phyloP scores from a whole-genome alignment of 2,888 invertebrate genomes.

The Aquatica leii region DNA sequence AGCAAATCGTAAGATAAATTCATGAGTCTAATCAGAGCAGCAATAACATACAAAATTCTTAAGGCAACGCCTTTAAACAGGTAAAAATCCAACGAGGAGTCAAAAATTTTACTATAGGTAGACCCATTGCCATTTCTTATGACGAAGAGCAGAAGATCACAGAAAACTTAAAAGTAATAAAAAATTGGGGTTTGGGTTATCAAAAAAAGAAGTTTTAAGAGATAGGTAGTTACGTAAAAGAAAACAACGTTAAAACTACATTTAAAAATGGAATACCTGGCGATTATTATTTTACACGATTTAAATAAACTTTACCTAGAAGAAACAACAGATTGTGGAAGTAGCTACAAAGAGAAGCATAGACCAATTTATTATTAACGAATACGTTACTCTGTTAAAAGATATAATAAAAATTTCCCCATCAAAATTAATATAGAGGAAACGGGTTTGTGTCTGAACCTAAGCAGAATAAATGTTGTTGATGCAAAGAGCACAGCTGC shows the following conservation, averaged over 20 bases:
- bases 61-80: constrained; percentile 15
- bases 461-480: too few species aligned
- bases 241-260: constrained; percentile 33
- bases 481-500: too few species aligned
- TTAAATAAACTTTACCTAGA: constrained; percentile 8
- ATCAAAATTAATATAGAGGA: too few species aligned
- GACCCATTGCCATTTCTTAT: constrained; percentile 40
- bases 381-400: too few species aligned
- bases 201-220: constrained; percentile 37
- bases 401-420: too few species aligned
- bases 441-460: too few species aligned
- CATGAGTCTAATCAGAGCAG: too few species aligned
- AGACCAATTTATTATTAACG: constrained; percentile 33
- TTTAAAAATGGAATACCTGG: constrained; percentile 45
- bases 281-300: constrained; percentile 43
- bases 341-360: constrained; percentile 37
- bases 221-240: constrained; percentile 41
- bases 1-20: too few species aligned
- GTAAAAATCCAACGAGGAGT: constrained; percentile 39
- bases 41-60: constrained; percentile 19
- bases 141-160: constrained; percentile 44
- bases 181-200: constrained; percentile 49
- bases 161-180: constrained; percentile 39
- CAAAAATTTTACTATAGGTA: constrained; percentile 36
- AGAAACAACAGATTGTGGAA: constrained; percentile 46